phyloP scores from a whole-genome alignment of 2,888 invertebrate genomes.

The Amaurobius ferox region DNA sequence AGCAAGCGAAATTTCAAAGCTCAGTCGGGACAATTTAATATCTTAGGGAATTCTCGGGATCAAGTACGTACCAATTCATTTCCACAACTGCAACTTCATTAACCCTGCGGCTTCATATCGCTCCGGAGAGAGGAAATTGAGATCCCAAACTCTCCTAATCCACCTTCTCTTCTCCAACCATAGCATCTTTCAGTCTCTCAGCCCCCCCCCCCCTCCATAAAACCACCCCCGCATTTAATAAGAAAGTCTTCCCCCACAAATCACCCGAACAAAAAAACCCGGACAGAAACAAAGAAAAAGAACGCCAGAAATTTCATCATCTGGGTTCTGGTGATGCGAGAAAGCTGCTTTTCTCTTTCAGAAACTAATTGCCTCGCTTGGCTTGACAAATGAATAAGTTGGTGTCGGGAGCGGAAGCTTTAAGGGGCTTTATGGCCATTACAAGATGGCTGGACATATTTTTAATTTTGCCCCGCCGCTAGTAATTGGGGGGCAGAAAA shows the following conservation, averaged over 20 bases:
- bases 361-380: slow-evolving; percentile 60
- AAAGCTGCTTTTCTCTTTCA: slow-evolving; percentile 34
- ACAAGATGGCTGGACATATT: slow-evolving; percentile 53
- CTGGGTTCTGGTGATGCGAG: slow-evolving; percentile 37
- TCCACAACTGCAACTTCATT: background rate
- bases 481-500: slow-evolving; percentile 41
- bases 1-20: too few species aligned
- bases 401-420: slow-evolving; percentile 62
- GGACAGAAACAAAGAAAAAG: background rate
- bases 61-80: too few species aligned
- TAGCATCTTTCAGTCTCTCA: background rate
- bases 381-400: slow-evolving; percentile 69
- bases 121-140: background rate
- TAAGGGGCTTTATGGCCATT: slow-evolving; percentile 70
- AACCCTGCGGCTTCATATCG: background rate
- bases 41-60: too few species aligned
- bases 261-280: slow-evolving; percentile 35
- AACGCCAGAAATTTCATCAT: slow-evolving; percentile 52
- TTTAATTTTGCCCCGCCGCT: slow-evolving; percentile 53
- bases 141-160: slow-evolving; percentile 15
- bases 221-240: slow-evolving; percentile 52
- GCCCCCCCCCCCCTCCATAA: slow-evolving; percentile 2
- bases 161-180: background rate
- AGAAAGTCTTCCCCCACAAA: slow-evolving; percentile 57
- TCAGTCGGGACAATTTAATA: too few species aligned